phyloP scores from a whole-genome alignment of 2,113 vertebrate genomes.

The Callopanchax toddi region DNA sequence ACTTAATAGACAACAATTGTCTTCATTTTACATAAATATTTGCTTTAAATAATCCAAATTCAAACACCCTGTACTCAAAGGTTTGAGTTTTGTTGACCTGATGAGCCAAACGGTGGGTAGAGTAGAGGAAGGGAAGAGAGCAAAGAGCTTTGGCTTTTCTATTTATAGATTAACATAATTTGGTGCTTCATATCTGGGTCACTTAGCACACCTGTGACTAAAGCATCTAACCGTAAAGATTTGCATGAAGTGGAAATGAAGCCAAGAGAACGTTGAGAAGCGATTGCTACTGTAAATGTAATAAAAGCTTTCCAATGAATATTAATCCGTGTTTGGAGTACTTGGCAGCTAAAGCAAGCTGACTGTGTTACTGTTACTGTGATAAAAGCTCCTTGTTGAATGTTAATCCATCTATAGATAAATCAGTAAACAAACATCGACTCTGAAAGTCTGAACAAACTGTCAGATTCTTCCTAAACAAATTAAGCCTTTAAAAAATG shows the following conservation, averaged over 20 bases:
- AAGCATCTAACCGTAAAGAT: background rate
- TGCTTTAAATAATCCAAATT: background rate
- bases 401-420: too few species aligned
- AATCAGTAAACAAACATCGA: too few species aligned
- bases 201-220: constrained; percentile 5
- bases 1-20: too few species aligned
- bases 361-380: background rate
- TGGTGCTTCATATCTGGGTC: background rate
- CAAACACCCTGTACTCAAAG: background rate
- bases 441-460: too few species aligned
- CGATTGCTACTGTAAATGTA: background rate
- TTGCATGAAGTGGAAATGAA: background rate
- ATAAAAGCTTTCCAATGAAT: background rate
- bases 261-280: background rate
- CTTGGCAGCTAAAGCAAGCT: background rate
- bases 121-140: background rate
- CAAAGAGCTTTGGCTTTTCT: constrained; percentile 1
- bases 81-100: too few species aligned
- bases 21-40: background rate
- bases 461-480: too few species aligned
- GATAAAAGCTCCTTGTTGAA: background rate
- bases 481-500: too few species aligned
- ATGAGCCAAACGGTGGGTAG: background rate
- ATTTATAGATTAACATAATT: background rate
- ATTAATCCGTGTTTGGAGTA: background rate